Conservation (phyloP, 2,888 invertebrate species). For the Fabriciana adippe region DNA sequence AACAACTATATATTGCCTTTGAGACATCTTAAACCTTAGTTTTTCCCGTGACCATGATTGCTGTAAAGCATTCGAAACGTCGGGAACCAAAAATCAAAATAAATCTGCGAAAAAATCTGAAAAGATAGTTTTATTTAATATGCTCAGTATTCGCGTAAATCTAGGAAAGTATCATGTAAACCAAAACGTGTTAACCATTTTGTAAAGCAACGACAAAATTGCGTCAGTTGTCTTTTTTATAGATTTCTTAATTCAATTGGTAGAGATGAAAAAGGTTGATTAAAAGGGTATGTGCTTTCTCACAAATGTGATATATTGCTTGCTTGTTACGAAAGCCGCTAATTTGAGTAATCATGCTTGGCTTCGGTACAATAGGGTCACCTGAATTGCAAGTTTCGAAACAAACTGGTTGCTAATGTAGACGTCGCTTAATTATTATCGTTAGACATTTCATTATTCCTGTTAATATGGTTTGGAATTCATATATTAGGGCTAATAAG, state of each 20-base stretch:
- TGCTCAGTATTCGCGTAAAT: too few relatives aligned
- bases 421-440: slow-evolving; percentile 30
- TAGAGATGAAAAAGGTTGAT: slow-evolving; percentile 8
- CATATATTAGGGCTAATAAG: too few relatives aligned
- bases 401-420: slow-evolving; percentile 35
- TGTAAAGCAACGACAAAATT: too few relatives aligned
- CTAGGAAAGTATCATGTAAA: too few relatives aligned
- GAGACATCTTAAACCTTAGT: too few relatives aligned
- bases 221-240: not conserved
- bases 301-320: slow-evolving; percentile 28
- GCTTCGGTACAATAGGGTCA: slow-evolving; percentile 37
- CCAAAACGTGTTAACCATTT: too few relatives aligned
- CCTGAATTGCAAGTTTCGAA: slow-evolving; percentile 34
- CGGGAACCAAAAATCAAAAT: too few relatives aligned
- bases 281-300: slow-evolving; percentile 31
- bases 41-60: too few relatives aligned
- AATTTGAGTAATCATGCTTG: slow-evolving; percentile 37
- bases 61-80: too few relatives aligned
- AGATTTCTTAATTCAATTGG: not conserved
- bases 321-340: slow-evolving; percentile 31
- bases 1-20: too few relatives aligned
- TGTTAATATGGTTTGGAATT: not conserved
- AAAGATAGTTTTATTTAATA: too few relatives aligned
- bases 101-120: too few relatives aligned
- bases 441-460: slow-evolving; percentile 21